Base-by-base conservation (phyloP, 37 sponge, comb jelly and placozoan genomes). In the Crambe crambe region DNA sequence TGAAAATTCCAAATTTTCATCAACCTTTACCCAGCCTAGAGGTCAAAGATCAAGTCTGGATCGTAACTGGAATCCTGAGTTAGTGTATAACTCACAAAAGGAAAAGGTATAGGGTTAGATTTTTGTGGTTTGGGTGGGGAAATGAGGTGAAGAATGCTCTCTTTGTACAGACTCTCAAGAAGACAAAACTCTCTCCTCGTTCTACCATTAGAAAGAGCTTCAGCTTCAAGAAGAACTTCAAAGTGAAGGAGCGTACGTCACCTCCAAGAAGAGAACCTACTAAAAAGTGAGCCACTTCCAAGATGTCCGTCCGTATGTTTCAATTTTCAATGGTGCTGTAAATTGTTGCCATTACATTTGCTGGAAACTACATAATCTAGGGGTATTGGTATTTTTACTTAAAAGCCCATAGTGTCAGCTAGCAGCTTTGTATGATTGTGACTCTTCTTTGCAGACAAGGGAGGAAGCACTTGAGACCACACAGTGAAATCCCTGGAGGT, bases 161-260 rank as follows among this genome's bases (percentile, higher is more conserved):
- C 38, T 15, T 21, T 23, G 5, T 22, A 43, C 9, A 68, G 38
- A 36, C 32, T 68, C 34, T 25, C 2, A 10, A 8, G 3, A 77
- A 77, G 77, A 77, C 38, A 30, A 38, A 37, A 37, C 32, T 58
- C 0, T 75, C 65, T 64, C 77, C 77, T 26, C 30, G 56, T 23
- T 26, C 42, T 37, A 56, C 54, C 23, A 65, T 79, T 31, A 56
- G 69, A 6, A 79, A 79, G 57, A 79, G 79, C 68, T 79, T 79
- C 79, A 79, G 79, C 25, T 68, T 79, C 79, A 79, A 34, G 26
- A 44, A 20, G 21, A 67, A 31, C 44, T 2, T 31, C 35, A 38
- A 34, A 57, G 3, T 37, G 51, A 47, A 47, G 10, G 12, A 47
- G 10, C 6, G 51, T 12, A 47, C 6, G 6, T 47, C 51, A 47